Evolutionary conservation across 2,888 invertebrate genomes (phyloP).

Genomic region (Onchidella celtica): DNA sequence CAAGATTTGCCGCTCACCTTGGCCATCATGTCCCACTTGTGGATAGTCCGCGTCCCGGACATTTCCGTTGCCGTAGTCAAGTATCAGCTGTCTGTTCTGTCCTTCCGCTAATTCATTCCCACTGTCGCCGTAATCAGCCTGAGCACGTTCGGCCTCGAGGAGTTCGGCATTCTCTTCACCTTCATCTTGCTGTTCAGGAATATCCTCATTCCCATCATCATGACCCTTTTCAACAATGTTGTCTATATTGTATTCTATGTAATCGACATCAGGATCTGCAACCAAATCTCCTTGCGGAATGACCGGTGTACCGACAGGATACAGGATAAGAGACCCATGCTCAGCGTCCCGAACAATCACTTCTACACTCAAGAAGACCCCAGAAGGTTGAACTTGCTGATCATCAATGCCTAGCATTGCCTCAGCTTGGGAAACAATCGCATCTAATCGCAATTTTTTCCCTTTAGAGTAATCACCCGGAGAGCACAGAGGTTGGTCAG

Average conservation of each 20-base stretch:
- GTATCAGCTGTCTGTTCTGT: not conserved
- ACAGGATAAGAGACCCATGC: constrained; percentile 1
- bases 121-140: not conserved
- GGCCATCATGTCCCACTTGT: no score
- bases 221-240: no score
- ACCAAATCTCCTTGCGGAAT: not conserved
- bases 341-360: constrained; percentile 18
- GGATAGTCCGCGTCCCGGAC: no score
- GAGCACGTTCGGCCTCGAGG: not conserved
- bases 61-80: no score
- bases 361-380: constrained; percentile 8
- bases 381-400: no score
- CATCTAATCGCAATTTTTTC: no score
- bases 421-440: no score
- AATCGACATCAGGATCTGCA: no score
- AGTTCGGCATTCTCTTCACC: not conserved
- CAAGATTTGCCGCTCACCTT: no score
- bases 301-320: constrained; percentile 32
- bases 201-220: not conserved
- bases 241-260: no score
- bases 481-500: not conserved
- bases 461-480: no score
- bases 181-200: not conserved
- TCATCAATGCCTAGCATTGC: no score
- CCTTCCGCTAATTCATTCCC: not conserved